Conservation (phyloP, 2,113 vertebrate genomes). For the Grantiella picta region DNA sequence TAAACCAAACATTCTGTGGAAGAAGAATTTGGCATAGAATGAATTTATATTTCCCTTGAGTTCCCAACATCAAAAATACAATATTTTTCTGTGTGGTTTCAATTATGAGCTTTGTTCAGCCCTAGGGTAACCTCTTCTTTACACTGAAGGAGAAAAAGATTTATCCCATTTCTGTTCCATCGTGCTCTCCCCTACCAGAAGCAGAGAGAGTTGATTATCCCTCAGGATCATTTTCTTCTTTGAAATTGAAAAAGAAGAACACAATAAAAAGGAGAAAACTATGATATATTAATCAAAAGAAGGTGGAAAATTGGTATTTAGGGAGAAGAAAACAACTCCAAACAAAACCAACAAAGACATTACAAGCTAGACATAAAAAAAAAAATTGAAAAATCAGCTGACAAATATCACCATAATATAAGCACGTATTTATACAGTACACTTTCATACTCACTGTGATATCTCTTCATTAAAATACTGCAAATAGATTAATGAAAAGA, state of each 20-base stretch:
- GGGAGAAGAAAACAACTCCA: neutral
- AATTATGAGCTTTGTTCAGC: neutral
- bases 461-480: neutral
- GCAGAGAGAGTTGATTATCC: neutral
- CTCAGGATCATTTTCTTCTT: neutral
- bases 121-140: neutral
- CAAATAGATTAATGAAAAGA: neutral
- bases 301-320: neutral
- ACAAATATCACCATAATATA: neutral
- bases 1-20: neutral
- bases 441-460: neutral
- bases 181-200: neutral
- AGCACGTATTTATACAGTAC: neutral
- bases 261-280: neutral
- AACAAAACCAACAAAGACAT: neutral
- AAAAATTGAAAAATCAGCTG: neutral
- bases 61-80: neutral
- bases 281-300: neutral
- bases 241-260: neutral
- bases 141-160: neutral
- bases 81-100: neutral
- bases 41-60: neutral
- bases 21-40: neutral
- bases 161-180: neutral
- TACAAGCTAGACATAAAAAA: rapidly evolving